Conservation (phyloP, 2,113 vertebrate species). For the Petroica traversi region DNA sequence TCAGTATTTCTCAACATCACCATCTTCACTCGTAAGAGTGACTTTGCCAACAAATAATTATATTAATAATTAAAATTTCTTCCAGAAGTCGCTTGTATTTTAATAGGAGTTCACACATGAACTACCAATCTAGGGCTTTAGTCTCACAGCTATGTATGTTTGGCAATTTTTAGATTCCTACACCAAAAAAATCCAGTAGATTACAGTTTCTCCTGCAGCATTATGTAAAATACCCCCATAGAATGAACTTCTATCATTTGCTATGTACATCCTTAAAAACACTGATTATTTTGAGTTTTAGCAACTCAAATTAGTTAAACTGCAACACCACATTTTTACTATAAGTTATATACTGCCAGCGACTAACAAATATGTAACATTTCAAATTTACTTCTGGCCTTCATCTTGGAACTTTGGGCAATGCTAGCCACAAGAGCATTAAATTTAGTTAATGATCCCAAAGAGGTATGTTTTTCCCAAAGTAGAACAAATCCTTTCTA, state of each 20-base stretch:
- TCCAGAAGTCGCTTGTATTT: not conserved
- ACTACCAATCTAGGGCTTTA: not conserved
- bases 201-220: not conserved
- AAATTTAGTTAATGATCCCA: not conserved
- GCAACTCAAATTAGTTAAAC: not conserved
- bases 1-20: not conserved
- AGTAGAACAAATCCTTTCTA: not conserved
- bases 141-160: not conserved
- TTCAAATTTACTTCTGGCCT: not conserved
- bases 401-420: not conserved
- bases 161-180: not conserved
- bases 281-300: not conserved
- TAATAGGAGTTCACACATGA: not conserved
- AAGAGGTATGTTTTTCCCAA: not conserved
- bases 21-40: not conserved
- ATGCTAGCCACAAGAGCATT: not conserved
- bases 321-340: not conserved
- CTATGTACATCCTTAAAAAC: not conserved
- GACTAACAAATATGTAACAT: not conserved
- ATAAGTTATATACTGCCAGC: not conserved
- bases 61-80: not conserved
- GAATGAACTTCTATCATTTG: not conserved
- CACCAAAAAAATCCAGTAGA: not conserved
- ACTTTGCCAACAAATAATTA: not conserved
- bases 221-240: not conserved